A percentile compares a stretch with the other conserved stretches of the same genome.
Evolutionary conservation across 2,797 vertebrate genomes (phyloP).

Genomic region (Menidia menidia): DNA sequence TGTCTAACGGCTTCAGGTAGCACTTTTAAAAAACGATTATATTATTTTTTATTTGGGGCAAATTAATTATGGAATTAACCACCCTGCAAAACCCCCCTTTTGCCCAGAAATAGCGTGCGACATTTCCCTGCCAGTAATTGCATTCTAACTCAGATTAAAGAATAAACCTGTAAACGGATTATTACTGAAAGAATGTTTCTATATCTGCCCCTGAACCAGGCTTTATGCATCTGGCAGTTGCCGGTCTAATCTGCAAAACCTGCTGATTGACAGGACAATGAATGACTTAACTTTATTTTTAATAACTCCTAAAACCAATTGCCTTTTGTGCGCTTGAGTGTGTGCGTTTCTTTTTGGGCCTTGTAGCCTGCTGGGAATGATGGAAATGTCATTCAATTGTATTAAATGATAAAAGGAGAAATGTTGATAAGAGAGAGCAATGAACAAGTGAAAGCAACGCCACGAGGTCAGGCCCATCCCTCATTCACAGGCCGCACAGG

Average conservation of each 20-base stretch:
- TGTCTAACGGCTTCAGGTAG: too few species aligned
- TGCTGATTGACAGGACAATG: slow-evolving; percentile 66
- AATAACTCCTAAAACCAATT: slow-evolving; percentile 7
- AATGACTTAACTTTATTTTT: slow-evolving; percentile 44
- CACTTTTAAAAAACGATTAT: too few species aligned
- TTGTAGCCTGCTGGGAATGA: not conserved
- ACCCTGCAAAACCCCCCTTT: slow-evolving; percentile 37
- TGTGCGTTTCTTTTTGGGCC: not conserved
- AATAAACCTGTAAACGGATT: slow-evolving; percentile 81
- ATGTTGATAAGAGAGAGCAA: not conserved
- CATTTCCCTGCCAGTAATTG: slow-evolving; percentile 61
- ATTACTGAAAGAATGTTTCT: slow-evolving; percentile 79
- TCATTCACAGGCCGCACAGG: slow-evolving; percentile 49
- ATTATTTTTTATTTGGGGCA: not conserved
- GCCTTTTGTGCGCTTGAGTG: not conserved
- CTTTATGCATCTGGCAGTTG: slow-evolving; percentile 60
- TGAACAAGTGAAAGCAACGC: slow-evolving; percentile 35
- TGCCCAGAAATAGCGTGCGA: slow-evolving; percentile 20
- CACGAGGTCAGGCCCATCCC: slow-evolving; percentile 31
- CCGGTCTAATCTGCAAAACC: slow-evolving; percentile 57
- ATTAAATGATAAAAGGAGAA: slow-evolving; percentile 11
- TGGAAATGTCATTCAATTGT: not conserved
- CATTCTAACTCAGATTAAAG: slow-evolving; percentile 80
- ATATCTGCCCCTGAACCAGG: slow-evolving; percentile 67
- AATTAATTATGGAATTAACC: not conserved